Conservation (phyloP, 2,113 vertebrate genomes). For the Pelmatolapia mariae region DNA sequence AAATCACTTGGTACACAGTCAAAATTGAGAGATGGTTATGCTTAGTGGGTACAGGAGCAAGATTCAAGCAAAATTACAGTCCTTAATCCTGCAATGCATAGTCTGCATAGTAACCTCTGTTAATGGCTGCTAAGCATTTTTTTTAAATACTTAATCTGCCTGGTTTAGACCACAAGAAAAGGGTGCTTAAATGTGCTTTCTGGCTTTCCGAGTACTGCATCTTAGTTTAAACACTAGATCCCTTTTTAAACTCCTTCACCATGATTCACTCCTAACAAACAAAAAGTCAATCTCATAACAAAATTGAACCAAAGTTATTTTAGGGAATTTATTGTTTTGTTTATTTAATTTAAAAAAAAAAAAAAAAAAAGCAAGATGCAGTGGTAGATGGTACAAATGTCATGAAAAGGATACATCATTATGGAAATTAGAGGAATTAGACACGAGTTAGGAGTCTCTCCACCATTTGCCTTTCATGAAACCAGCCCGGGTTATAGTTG, state of each 20-base stretch:
- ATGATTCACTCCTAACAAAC: not conserved
- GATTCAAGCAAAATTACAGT: not conserved
- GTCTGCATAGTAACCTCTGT: not conserved
- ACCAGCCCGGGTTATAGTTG: not conserved
- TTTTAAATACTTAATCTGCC: not conserved
- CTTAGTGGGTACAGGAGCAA: not conserved
- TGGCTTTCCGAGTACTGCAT: constrained; percentile 11
- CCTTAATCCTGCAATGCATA: not conserved
- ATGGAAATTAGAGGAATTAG: not conserved
- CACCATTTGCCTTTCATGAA: constrained; percentile 9
- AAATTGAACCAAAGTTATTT: constrained; percentile 34
- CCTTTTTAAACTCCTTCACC: not conserved
- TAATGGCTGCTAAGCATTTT: not conserved
- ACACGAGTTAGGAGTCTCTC: not conserved
- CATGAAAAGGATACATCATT: not conserved
- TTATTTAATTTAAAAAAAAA: not conserved
- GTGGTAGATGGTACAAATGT: not conserved
- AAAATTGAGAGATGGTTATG: not conserved
- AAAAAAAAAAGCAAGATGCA: not conserved
- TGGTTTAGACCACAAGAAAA: not conserved
- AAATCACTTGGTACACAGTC: not conserved
- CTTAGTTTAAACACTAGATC: constrained; percentile 5
- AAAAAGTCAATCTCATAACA: not conserved
- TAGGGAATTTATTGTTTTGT: not conserved
- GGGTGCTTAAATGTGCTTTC: not conserved